Base-by-base conservation (phyloP, 64 coral and sea anemone genomes). In the Dendronephthya gigantea region DNA sequence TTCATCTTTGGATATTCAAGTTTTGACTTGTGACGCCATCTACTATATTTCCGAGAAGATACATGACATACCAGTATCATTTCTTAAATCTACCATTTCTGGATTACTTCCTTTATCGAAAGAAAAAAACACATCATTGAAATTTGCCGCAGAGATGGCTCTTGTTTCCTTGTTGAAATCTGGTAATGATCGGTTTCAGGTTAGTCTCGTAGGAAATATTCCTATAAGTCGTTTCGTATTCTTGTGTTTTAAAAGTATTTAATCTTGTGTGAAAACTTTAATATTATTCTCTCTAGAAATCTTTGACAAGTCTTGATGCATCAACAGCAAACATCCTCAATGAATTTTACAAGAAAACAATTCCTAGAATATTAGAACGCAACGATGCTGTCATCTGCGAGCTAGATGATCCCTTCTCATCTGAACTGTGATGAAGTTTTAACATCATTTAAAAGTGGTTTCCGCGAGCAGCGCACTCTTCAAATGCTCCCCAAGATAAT, bases 1-100 rank as follows among this genome's bases (percentile, higher is more conserved):
- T 19, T 85, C 86, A 7, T 83, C 95, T 23, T 89, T 82, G 50
- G 95, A 98, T 56, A 68, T 98, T 9, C 85, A 83, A 85, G 89
- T 40, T 15, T 48, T 98, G 39, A 87, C 89, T 9, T 84, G 88
- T 36, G 87, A 81, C 56, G 85, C 87, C 15, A 83, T 98, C 37
- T 79, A 39, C 32, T 79, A 79, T 22, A 35, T 79, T 79, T 36
- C 72, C 0, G 8, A 39, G 36, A 79, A 10, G 30, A 5, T 34
- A 12, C 72, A 34, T 4, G 72, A 79, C 30, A 33, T 79, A 34
- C 32, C 30, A 9, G 10, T 1, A 34, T 79, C 32, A 35, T 79
- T 79, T 79, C 29, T 6, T 79, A 79, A 79, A 35, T 17, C 25
- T 36, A 79, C 36, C 3, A 39, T 79, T 15, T 39, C 72, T 36